Evolutionary conservation across 2,113 vertebrate genomes (phyloP).

Genomic region (Antechinus flavipes): DNA sequence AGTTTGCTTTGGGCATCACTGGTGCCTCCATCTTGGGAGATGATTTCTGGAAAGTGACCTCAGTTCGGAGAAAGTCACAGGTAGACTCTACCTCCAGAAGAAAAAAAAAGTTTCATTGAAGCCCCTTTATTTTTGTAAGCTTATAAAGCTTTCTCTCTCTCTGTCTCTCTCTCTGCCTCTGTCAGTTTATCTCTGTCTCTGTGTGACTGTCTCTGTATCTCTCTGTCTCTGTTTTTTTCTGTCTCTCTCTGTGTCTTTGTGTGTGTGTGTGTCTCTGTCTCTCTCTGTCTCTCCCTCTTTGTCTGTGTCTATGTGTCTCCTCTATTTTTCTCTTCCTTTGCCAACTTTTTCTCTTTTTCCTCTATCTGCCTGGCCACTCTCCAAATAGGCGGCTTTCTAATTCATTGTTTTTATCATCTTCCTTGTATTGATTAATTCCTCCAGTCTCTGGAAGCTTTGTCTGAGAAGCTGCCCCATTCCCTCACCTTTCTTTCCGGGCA

Average conservation of each 20-base stretch:
- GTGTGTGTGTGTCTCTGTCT: constrained; percentile 9
- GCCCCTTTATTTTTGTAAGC: neutral
- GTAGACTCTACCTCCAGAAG: neutral
- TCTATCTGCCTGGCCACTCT: neutral
- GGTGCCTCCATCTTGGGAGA: neutral
- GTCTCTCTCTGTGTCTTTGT: neutral
- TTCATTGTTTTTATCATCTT: neutral
- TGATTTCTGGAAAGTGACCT: neutral
- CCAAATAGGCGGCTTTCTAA: neutral
- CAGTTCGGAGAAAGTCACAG: neutral
- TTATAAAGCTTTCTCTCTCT: neutral
- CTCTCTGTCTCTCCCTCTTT: neutral
- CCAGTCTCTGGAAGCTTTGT: neutral
- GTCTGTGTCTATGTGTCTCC: constrained; percentile 1
- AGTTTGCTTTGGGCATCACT: neutral
- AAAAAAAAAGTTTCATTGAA: neutral
- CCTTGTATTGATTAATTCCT: neutral
- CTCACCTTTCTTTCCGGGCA: neutral
- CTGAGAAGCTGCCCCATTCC: neutral
- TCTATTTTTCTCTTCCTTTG: neutral
- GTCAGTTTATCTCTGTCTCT: neutral
- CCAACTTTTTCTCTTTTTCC: neutral
- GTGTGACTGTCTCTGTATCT: too few species aligned
- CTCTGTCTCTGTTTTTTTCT: neutral
- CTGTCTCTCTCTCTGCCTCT: too few species aligned